Evolutionary conservation across 2,888 invertebrate genomes (phyloP).

Genomic region (Habroteleia sp.): DNA sequence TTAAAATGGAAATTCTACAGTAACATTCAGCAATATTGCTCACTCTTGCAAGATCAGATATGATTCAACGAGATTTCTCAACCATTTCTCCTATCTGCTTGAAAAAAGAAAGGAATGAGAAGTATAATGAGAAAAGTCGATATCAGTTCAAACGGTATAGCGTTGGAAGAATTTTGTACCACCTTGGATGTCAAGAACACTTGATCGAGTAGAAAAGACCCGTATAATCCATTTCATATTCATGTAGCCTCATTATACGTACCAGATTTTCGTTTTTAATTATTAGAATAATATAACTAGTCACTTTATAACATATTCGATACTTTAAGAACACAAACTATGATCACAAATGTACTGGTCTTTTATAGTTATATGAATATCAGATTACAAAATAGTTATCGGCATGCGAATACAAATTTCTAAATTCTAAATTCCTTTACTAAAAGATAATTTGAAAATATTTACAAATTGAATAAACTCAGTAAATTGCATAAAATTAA

Average conservation of each 20-base stretch:
- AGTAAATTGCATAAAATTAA: too few species aligned
- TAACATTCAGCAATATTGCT: constrained; percentile 31
- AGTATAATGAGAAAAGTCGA: constrained; percentile 60
- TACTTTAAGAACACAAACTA: too few species aligned
- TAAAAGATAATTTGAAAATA: too few species aligned
- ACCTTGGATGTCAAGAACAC: constrained; percentile 43
- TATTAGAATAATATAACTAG: constrained; percentile 4
- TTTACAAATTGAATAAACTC: too few species aligned
- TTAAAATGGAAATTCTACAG: constrained; percentile 36
- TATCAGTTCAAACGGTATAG: constrained; percentile 43
- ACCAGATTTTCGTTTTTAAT: constrained; percentile 11
- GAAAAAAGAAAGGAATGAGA: constrained; percentile 34
- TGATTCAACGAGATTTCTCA: constrained; percentile 23
- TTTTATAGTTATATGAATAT: too few species aligned
- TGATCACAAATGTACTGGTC: too few species aligned
- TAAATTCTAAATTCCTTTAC: too few species aligned
- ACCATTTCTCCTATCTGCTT: constrained; percentile 16
- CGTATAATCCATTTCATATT: constrained; percentile 26
- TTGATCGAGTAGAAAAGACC: constrained; percentile 49
- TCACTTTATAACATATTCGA: too few species aligned
- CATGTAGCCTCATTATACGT: constrained; percentile 24
- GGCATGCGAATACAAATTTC: too few species aligned
- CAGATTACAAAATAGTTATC: too few species aligned
- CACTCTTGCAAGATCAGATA: constrained; percentile 33
- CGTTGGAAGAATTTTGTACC: constrained; percentile 35